Base-by-base conservation (phyloP, 2,797 vertebrate genomes). In the Thalassophryne amazonica region DNA sequence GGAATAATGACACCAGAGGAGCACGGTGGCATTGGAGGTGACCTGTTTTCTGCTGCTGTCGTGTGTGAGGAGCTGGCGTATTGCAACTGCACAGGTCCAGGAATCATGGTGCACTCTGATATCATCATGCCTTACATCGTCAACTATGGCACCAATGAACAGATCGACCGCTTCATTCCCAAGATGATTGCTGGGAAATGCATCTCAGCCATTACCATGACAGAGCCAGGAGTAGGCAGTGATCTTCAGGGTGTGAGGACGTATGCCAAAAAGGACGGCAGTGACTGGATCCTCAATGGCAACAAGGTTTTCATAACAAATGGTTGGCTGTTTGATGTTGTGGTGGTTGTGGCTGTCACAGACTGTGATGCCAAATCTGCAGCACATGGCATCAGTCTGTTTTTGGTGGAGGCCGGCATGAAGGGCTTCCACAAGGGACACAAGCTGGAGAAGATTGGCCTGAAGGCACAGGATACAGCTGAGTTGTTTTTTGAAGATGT, bases 401-500 rank as follows among this genome's bases (percentile, higher is more conserved):
- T 99, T 33, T 84, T 99, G 73, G 94, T 99, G 63, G 94, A 98
- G 69, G 63, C 88, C 0, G 95, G 94, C 46, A 94, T 78, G 55
- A 93, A 94, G 76, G 95, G 95, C 4, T 99, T 96, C 80, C 84
- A 92, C 29, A 97, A 97, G 60, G 95, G 94, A 2, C 85, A 78
- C 33, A 99, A 98, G 52, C 77, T 98, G 56, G 79, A 95, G 9
- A 99, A 98, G 83, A 95, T 96, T 1, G 96, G 97, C 12, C 73
- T 97, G 31, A 97, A 97, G 86, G 95, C 97, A 10, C 96, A 98
- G 95, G 96, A 97, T 81, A 98, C 96, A 0, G 92, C 94, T 4
- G 96, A 99, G 17, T 87, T 98, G 29, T 97, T 98, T 59, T 99
- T 98, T 7, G 95, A 98, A 78, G 95, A 98, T 37, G 92, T 97